Base-by-base conservation (phyloP, 2,888 invertebrate genomes). In the Drosophila barbarae region DNA sequence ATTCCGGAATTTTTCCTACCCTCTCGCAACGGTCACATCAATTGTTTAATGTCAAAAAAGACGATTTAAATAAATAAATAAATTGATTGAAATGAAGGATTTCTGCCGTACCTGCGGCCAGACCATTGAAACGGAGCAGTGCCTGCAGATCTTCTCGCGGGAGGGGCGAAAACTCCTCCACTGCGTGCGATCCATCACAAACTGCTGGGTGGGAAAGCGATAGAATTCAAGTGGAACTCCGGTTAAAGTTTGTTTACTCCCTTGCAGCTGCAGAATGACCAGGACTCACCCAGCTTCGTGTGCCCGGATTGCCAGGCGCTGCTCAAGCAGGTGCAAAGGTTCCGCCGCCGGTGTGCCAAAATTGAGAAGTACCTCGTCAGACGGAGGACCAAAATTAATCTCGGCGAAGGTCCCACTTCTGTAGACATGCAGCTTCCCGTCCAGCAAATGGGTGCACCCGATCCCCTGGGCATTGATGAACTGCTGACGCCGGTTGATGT, bases 21-120 rank as follows among this genome's bases (percentile, higher is more conserved):
- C 10, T 3, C 1, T 1, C 26, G 26, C 3, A n/a, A 26, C 15
- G 35, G 47, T 35, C 47, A 35, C 35, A 47, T 26, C 34, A 3
- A 41, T 52, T 32, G 35, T 18, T 35, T 18, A 18, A 32, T 49
- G 36, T 56, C 42, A 47, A 64, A 52, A 64, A 36, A 64, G 34
- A 42, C 36, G 23, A 64, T 64, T 63, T 64, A 64, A 64, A 64
- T 63, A 64, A 63, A 42, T 42, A 49, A 63, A 35, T 18, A 10
- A 50, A 49, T 41, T 55, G 28, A 36, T 26, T 15, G 47, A 61
- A 47, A 84, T 79, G 85, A 61, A 80, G n/a, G 49, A 65, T 6
- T 80, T 65, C 53, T 83, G 85, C 56, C 78, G 85, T 18, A 75
- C 76, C 21, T 80, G 79, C 47, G 85, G 82, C 42, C 72, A 72